phyloP scores from a whole-genome alignment of 1,140 invertebrate species.

The Drosophila simulans region DNA sequence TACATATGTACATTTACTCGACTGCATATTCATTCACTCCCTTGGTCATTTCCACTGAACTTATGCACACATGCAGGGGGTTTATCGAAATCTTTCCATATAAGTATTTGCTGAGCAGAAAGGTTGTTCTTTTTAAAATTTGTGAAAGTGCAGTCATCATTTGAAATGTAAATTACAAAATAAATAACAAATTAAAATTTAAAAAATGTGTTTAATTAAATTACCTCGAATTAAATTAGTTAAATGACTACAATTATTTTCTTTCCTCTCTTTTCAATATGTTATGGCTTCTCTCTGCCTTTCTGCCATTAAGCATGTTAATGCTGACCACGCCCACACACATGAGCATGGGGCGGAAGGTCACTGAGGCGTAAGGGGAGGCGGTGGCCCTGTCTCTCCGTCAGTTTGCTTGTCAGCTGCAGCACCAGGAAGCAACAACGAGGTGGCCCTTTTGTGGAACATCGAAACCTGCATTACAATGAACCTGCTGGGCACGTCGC shows the following conservation, averaged over 20 bases:
- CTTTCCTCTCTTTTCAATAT: not conserved
- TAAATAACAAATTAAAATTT: no score
- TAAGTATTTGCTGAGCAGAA: no score
- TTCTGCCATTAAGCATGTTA: constrained; percentile 27
- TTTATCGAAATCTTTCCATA: no score
- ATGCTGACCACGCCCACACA: constrained; percentile 32
- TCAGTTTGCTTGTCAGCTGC: constrained; percentile 43
- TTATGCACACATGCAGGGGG: not conserved
- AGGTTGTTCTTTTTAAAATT: no score
- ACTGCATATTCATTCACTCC: not conserved
- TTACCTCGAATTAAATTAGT: not conserved
- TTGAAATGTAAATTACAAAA: no score
- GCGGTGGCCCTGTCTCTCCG: not conserved
- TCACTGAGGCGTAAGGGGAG: no score
- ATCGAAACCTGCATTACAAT: constrained; percentile 30
- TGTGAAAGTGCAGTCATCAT: no score
- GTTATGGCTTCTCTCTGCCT: not conserved
- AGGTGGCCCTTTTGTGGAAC: constrained; percentile 25
- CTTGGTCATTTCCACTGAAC: constrained; percentile 4
- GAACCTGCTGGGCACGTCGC: constrained; percentile 12
- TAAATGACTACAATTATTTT: no score
- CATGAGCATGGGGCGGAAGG: not conserved
- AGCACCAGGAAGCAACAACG: constrained; percentile 19
- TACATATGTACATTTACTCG: constrained; percentile 16
- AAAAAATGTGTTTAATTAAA: no score